Percentiles rank a stretch among this genome's conserved stretches.
These are phyloP conservation scores for Caretta caretta DNA, from an alignment of 2,113 vertebrate genomes.

Conservation along the genomic window DNA sequence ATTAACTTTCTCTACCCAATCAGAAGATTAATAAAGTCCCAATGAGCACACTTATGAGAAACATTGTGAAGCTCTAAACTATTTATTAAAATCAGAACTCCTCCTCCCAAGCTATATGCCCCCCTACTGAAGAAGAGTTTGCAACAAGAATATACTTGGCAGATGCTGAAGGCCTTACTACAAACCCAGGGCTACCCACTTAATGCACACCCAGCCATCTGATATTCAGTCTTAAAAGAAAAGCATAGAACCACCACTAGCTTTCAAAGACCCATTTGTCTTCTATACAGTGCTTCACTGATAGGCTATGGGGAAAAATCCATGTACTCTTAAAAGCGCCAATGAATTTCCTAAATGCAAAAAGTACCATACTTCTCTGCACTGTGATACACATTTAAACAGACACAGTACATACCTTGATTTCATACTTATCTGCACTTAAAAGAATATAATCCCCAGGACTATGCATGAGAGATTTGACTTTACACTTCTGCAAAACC, in stretches of 20 bases:
- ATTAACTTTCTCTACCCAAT: not conserved
- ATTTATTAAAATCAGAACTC: not conserved
- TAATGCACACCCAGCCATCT: not conserved
- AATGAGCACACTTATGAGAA: not conserved
- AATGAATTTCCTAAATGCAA: not conserved
- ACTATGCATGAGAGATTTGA: slow-evolving; percentile 96
- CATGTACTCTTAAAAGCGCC: not conserved
- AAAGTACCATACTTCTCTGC: not conserved
- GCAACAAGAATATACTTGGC: not conserved
- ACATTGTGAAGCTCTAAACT: not conserved
- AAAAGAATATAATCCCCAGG: slow-evolving; percentile 96
- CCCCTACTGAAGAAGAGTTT: not conserved
- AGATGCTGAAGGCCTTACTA: not conserved
- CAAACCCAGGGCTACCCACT: not conserved
- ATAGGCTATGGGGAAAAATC: no score
- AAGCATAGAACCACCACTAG: not conserved
- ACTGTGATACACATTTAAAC: not conserved
- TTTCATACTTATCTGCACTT: slow-evolving; percentile 98
- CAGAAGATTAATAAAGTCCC: not conserved
- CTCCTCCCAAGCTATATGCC: not conserved
- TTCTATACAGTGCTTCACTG: not conserved
- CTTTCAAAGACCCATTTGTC: not conserved
- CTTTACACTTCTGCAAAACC: slow-evolving; percentile 93
- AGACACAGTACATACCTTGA: slow-evolving; percentile 86
- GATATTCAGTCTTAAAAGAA: not conserved